Base-by-base conservation (phyloP, 1,140 invertebrate genomes). In the Carcinoscorpius rotundicauda region DNA sequence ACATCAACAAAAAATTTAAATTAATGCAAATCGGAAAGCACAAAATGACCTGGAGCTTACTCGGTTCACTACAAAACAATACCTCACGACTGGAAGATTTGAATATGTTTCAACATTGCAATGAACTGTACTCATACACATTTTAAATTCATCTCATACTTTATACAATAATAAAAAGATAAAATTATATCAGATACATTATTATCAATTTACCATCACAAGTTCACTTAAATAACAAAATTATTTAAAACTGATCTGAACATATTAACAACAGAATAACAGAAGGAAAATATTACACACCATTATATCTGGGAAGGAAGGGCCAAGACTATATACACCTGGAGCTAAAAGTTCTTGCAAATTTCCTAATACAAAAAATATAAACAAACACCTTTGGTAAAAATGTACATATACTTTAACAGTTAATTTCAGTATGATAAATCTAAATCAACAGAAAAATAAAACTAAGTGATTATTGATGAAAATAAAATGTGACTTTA, bases 251-350 rank as follows among this genome's bases (percentile, higher is more conserved):
- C 29, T 29, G 29, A 29, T 29, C 29, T 29, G 2, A 29, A 29
- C 29, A 29, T n/a, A n/a, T 29, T 29, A 29, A 29, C 2, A 29
- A 29, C 29, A 29, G 29, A 29, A 29, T 29, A 0, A 29, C 29
- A 29, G 29, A 29, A 29, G 29, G 29, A 29, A 2, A 29, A 59
- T n/a, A 6, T 6, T 48, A 59, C 65, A 59, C 63, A 66, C 65
- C 48, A 61, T 10, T 9, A 66, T 11, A 8, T 58, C 5, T 3
- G 88, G 88, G 71, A 90, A 89, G 62, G 83, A 81, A 29, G 84
- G 75, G 56, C 78, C 78, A 49, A 80, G 63, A 64, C 53, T 70
- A 6, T 62, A 68, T 11, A 58, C 64, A 64, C 59, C 67, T 60
- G 61, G 63, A 61, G 57, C 51, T 29, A 61, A 63, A 81, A 69